Evolutionary conservation across 1,140 invertebrate species (phyloP).

Genomic region (Musca vetustissima): DNA sequence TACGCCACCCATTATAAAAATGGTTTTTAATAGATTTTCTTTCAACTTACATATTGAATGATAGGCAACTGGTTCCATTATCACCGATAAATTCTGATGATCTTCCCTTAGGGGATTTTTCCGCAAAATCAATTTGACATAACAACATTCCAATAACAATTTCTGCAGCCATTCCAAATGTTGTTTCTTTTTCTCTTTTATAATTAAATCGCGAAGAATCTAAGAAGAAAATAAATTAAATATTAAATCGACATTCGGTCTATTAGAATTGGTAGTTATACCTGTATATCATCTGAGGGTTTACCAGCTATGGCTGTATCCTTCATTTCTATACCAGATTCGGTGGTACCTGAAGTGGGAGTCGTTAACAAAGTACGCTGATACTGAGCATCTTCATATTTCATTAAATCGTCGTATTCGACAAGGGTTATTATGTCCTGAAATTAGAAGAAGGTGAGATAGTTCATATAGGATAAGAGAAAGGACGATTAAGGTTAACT

Average conservation of each 20-base stretch:
- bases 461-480: not conserved
- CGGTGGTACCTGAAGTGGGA: conserved; percentile 40
- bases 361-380: conserved; percentile 44
- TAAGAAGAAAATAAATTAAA: conserved; percentile 8
- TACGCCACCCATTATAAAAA: too few species aligned
- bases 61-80: conserved; percentile 65
- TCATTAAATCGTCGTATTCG: conserved; percentile 61
- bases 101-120: conserved; percentile 44
- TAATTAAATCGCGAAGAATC: conserved; percentile 59
- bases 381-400: conserved; percentile 52
- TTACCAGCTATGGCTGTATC: conserved; percentile 37
- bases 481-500: not conserved
- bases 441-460: not conserved
- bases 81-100: conserved; percentile 41
- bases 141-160: conserved; percentile 68
- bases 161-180: conserved; percentile 70
- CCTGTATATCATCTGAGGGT: conserved; percentile 51
- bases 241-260: not conserved
- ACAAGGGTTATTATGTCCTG: conserved; percentile 63
- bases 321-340: conserved; percentile 48
- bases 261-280: conserved; percentile 25
- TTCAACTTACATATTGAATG: conserved; percentile 64
- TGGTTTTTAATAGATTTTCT: too few species aligned
- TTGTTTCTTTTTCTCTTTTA: conserved; percentile 62
- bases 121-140: conserved; percentile 63